These are phyloP conservation scores for Amblyraja radiata DNA, from an alignment of 2,797 vertebrate species.

Conservation along the genomic window DNA sequence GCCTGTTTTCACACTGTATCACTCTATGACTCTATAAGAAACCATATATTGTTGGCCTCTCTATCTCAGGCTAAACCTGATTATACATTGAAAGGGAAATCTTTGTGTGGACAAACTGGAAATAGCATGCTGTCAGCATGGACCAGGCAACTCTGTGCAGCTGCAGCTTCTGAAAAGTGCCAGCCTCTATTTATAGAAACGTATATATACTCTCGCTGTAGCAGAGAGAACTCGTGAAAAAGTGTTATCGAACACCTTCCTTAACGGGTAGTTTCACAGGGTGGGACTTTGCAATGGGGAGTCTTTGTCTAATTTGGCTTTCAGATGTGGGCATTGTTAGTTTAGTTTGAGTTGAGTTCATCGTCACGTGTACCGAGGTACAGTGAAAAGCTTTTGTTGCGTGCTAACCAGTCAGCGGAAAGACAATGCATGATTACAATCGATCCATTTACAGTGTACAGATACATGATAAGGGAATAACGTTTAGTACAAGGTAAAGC, in stretches of 20 bases:
- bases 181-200: conserved; percentile 2
- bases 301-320: not conserved
- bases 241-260: not conserved
- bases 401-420: too few species aligned
- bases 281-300: not conserved
- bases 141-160: not conserved
- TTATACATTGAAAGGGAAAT: not conserved
- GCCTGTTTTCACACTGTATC: too few species aligned
- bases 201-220: not conserved
- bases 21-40: too few species aligned
- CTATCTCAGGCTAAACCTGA: not conserved
- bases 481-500: too few species aligned
- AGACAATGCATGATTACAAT: too few species aligned
- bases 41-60: not conserved
- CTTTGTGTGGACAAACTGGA: not conserved
- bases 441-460: too few species aligned
- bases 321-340: too few species aligned
- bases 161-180: not conserved
- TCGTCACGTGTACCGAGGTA: too few species aligned
- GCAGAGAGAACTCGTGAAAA: not conserved
- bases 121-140: not conserved
- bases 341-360: too few species aligned
- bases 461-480: too few species aligned
- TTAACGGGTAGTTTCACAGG: not conserved
- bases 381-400: too few species aligned